Conservation (phyloP, 2,888 invertebrate genomes). For the Beris morrisii region DNA sequence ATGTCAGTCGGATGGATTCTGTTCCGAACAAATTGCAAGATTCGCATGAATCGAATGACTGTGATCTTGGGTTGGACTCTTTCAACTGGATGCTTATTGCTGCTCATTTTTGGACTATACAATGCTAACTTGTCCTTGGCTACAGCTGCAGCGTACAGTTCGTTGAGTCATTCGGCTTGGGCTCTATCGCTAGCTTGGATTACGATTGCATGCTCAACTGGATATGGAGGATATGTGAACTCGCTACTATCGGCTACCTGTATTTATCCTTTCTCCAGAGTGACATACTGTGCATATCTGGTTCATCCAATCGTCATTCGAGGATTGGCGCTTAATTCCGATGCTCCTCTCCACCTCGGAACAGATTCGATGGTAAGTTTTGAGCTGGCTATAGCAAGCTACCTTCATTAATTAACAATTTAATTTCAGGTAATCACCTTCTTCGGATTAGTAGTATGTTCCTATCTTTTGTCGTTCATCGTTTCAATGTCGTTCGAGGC, state of each 20-base stretch:
- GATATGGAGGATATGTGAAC: conserved; percentile 79
- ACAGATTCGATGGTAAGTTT: conserved; percentile 71
- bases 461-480: conserved; percentile 75
- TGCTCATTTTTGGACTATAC: conserved; percentile 78
- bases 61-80: conserved; percentile 71
- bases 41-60: conserved; percentile 69
- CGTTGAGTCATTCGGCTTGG: conserved; percentile 82
- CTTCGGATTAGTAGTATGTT: conserved; percentile 78
- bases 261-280: conserved; percentile 81
- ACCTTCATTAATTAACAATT: too few species aligned
- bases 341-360: conserved; percentile 79
- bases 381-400: background rate
- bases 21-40: conserved; percentile 78
- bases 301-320: conserved; percentile 83
- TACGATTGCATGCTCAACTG: conserved; percentile 81
- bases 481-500: conserved; percentile 83
- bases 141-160: conserved; percentile 76
- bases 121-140: conserved; percentile 68
- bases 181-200: conserved; percentile 80
- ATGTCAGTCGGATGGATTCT: conserved; percentile 83
- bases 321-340: conserved; percentile 77
- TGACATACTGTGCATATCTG: conserved; percentile 85
- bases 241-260: conserved; percentile 73
- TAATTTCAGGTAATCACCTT: conserved; percentile 70
- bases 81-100: conserved; percentile 67